These are phyloP conservation scores for Ameiurus melas DNA, from an alignment of 2,113 vertebrate species.

Conservation along the genomic window DNA sequence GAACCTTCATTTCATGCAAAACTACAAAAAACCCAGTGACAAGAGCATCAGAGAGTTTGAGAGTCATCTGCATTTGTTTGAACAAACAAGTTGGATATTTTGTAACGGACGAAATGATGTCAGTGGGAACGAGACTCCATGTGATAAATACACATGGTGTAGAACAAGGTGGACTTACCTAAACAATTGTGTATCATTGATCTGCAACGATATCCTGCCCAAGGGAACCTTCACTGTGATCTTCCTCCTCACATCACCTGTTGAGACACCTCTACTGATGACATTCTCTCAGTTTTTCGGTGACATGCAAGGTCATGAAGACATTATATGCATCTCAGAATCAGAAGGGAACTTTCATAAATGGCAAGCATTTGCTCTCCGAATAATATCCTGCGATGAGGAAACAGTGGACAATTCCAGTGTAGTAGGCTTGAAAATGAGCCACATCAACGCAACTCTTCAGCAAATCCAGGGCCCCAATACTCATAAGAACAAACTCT, in stretches of 20 bases:
- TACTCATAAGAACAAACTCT: constrained; percentile 55
- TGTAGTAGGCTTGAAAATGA: constrained; percentile 79
- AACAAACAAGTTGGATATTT: constrained; percentile 84
- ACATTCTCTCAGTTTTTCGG: no score
- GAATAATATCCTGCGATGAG: constrained; percentile 66
- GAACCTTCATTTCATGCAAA: constrained; percentile 72
- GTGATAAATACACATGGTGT: constrained; percentile 78
- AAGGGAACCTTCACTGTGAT: no score
- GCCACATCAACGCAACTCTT: constrained; percentile 74
- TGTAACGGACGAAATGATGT: constrained; percentile 79
- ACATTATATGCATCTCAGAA: constrained; percentile 78
- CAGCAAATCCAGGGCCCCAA: constrained; percentile 65
- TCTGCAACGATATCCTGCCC: no score
- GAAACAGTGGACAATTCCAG: constrained; percentile 65
- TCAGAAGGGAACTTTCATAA: constrained; percentile 66
- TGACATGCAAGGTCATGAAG: constrained; percentile 77
- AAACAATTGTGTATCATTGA: constrained; percentile 54
- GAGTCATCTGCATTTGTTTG: constrained; percentile 69
- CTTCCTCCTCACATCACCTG: no score
- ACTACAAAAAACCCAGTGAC: constrained; percentile 64
- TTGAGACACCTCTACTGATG: no score
- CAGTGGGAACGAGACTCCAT: constrained; percentile 67
- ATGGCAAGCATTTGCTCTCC: constrained; percentile 72
- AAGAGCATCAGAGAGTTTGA: constrained; percentile 58
- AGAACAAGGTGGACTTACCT: constrained; percentile 72